Evolutionary conservation across 2,888 invertebrate genomes (phyloP).

Genomic region (Andrena dorsata): DNA sequence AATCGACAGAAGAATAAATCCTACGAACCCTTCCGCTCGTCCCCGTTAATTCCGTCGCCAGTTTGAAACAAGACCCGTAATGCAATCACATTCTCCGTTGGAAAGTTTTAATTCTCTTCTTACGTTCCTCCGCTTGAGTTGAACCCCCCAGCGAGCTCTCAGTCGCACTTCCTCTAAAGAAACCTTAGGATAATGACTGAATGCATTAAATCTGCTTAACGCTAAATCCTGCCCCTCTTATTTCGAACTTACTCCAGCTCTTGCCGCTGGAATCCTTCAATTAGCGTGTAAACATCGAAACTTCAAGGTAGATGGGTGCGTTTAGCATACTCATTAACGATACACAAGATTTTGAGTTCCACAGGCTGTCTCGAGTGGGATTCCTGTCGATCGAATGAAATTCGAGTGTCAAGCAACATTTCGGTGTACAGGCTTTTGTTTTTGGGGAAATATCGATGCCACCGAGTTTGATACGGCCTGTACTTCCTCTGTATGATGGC

Average conservation of each 20-base stretch:
- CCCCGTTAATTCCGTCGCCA: neutral
- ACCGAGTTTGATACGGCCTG: too few species aligned
- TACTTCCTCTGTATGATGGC: too few species aligned
- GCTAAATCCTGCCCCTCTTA: neutral
- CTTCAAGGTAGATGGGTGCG: neutral
- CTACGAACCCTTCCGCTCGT: neutral
- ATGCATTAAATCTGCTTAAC: conserved; percentile 30
- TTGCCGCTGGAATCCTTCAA: neutral
- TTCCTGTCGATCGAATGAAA: neutral
- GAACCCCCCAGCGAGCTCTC: conserved; percentile 6
- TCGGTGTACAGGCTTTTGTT: too few species aligned
- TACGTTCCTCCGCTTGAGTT: neutral
- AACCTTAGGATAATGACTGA: conserved; percentile 23
- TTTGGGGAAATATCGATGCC: too few species aligned
- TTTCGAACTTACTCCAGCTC: neutral
- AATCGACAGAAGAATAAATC: neutral
- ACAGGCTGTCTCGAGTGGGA: neutral
- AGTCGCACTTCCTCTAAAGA: conserved; percentile 20
- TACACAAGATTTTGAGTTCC: too few species aligned
- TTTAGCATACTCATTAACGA: neutral
- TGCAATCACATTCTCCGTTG: neutral
- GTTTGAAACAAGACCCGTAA: neutral
- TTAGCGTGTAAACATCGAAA: neutral
- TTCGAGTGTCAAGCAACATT: too few species aligned
- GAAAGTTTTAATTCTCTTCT: conserved; percentile 14